Conservation (phyloP, 2,113 vertebrate genomes). For the Bubalus kerabau region DNA sequence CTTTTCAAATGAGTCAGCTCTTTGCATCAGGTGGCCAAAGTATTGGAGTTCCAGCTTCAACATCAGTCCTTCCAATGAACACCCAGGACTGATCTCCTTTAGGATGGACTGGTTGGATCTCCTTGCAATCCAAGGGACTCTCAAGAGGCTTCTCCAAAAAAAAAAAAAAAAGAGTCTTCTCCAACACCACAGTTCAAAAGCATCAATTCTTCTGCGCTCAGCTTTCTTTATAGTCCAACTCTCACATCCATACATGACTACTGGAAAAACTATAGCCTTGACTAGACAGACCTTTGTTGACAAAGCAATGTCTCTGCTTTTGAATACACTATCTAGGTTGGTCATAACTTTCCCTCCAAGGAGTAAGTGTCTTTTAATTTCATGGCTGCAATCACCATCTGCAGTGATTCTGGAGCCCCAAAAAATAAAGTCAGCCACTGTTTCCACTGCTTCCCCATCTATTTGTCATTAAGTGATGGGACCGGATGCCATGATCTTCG, state of each 20-base stretch:
- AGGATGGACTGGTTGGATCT: not conserved
- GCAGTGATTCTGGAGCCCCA: not conserved
- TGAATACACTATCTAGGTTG: not conserved
- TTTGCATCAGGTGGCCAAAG: not conserved
- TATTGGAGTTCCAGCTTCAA: not conserved
- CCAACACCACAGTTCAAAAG: not conserved
- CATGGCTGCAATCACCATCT: not conserved
- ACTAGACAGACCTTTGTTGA: not conserved
- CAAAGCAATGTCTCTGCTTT: not conserved
- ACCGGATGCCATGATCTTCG: not conserved
- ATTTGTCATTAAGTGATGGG: not conserved
- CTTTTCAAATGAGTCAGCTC: not conserved
- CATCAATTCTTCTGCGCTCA: not conserved
- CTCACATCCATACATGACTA: not conserved
- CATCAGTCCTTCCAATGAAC: not conserved
- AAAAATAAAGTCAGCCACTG: accelerated
- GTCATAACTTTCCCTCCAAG: not conserved
- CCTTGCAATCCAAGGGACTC: not conserved
- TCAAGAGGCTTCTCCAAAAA: not conserved
- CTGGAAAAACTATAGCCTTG: not conserved
- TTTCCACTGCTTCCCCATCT: not conserved
- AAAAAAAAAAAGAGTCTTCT: not conserved
- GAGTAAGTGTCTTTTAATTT: not conserved
- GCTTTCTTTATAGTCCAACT: not conserved
- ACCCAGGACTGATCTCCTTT: not conserved